Evolutionary conservation across 2,797 vertebrate genomes (phyloP).

Genomic region (Geotrypetes seraphini): DNA sequence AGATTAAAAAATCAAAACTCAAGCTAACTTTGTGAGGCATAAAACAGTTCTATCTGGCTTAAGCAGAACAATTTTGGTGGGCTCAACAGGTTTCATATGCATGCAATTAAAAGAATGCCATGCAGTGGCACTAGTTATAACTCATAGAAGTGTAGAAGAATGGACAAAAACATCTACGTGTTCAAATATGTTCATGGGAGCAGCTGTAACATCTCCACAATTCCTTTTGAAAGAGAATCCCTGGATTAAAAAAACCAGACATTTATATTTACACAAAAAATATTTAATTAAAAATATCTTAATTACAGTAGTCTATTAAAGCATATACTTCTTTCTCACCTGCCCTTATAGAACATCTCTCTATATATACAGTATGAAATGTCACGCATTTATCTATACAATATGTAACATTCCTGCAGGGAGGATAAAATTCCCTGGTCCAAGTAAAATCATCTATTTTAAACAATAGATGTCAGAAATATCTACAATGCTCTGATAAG

Average conservation of each 20-base stretch:
- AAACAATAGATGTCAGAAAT: conserved; percentile 89
- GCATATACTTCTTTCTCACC: conserved; percentile 93
- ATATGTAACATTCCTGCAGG: conserved; percentile 87
- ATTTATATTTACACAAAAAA: conserved; percentile 87
- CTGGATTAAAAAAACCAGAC: conserved; percentile 67
- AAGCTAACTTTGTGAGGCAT: too few relatives aligned
- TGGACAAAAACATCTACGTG: conserved; percentile 28
- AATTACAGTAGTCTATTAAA: conserved; percentile 98
- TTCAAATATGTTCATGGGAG: conserved; percentile 35
- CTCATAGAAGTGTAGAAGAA: conserved; percentile 30
- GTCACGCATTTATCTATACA: conserved; percentile 89
- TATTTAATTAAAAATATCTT: conserved; percentile 99
- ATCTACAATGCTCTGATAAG: conserved; percentile 79
- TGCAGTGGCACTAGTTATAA: conserved; percentile 52
- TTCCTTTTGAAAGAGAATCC: conserved; percentile 44
- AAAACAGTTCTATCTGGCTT: conserved; percentile 38
- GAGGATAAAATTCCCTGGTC: conserved; percentile 69
- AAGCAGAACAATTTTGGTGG: conserved; percentile 49
- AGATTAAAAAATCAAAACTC: too few relatives aligned
- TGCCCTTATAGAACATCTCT: conserved; percentile 97
- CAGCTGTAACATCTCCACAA: conserved; percentile 42
- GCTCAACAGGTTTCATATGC: conserved; percentile 58
- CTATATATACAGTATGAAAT: conserved; percentile 93
- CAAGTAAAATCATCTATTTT: conserved; percentile 94
- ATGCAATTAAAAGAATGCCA: conserved; percentile 58